A percentile compares a stretch with the other conserved stretches of the same genome.
These are phyloP conservation scores for Planiliza haematocheilus DNA, from an alignment of 2,113 vertebrate species.

Conservation along the genomic window DNA sequence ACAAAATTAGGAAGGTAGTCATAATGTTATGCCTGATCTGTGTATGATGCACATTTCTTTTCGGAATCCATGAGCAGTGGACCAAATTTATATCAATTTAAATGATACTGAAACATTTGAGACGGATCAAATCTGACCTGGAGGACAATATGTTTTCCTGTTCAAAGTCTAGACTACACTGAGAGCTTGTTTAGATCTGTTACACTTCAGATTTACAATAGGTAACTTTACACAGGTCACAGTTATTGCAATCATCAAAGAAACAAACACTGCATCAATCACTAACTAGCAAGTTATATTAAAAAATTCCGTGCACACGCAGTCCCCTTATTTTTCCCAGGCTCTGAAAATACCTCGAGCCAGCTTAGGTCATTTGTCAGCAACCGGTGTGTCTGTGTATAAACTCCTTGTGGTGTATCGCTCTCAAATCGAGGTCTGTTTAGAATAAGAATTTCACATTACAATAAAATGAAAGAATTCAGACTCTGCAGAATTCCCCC, in stretches of 20 bases:
- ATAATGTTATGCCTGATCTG: too few relatives aligned
- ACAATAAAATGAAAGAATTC: constrained; percentile 31
- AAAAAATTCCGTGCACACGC: background rate
- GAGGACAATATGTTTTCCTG: too few relatives aligned
- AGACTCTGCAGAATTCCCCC: constrained; percentile 60
- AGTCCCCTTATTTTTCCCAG: background rate
- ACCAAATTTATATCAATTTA: too few relatives aligned
- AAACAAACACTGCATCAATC: background rate
- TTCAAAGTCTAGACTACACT: too few relatives aligned
- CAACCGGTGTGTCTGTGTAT: constrained; percentile 14
- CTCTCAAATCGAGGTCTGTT: background rate
- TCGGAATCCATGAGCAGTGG: too few relatives aligned
- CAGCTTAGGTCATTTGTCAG: constrained; percentile 1
- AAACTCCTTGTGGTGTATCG: constrained; percentile 13
- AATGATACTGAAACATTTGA: too few relatives aligned
- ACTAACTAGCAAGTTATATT: background rate
- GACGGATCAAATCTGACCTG: too few relatives aligned
- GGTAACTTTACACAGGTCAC: background rate
- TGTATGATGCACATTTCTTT: too few relatives aligned
- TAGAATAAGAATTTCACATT: constrained; percentile 15
- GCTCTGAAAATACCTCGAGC: background rate
- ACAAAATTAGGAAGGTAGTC: too few relatives aligned
- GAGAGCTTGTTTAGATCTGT: background rate
- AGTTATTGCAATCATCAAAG: background rate
- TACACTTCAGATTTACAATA: background rate